Percentiles rank a stretch among this genome's conserved stretches.
Conservation (phyloP, 2,113 vertebrate genomes). For the Epinephelus moara region DNA sequence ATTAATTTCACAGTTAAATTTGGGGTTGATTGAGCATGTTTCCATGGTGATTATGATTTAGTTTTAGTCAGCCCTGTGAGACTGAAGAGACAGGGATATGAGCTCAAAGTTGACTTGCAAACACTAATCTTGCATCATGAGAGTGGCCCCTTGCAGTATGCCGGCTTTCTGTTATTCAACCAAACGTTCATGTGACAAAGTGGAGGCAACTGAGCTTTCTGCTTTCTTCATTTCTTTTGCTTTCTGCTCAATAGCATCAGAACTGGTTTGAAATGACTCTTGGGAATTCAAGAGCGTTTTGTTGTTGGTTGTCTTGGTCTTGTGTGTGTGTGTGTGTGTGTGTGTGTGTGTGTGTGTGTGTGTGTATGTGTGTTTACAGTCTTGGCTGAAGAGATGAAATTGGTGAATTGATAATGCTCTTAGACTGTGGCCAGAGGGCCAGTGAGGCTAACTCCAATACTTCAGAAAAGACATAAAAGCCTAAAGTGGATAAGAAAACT, state of each 20-base stretch:
- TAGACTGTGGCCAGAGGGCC: constrained; percentile 46
- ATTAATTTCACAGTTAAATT: too few relatives aligned
- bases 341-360: constrained; percentile 26
- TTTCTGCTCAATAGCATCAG: constrained; percentile 40
- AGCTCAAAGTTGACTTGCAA: constrained; percentile 15
- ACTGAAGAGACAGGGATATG: background rate
- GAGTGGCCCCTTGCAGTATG: background rate
- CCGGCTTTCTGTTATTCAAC: constrained; percentile 24
- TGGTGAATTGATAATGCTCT: constrained; percentile 66
- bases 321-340: background rate
- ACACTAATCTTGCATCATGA: constrained; percentile 3
- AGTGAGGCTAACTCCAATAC: constrained; percentile 29
- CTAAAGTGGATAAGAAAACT: constrained; percentile 2
- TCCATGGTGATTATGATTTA: too few relatives aligned
- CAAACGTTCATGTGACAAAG: constrained; percentile 49
- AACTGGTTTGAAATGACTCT: constrained; percentile 17
- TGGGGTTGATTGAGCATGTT: too few relatives aligned
- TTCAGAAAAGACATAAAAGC: constrained; percentile 19
- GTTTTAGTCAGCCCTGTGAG: too few relatives aligned
- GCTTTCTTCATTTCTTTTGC: constrained; percentile 29
- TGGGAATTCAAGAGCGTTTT: constrained; percentile 7
- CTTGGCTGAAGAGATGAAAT: constrained; percentile 32
- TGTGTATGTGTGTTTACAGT: constrained; percentile 30
- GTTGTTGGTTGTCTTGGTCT: constrained; percentile 2
- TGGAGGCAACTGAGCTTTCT: constrained; percentile 28